Percentiles rank a stretch among this genome's conserved stretches.
Evolutionary conservation across 2,888 invertebrate species (phyloP).

Genomic region (Cabera pusaria): DNA sequence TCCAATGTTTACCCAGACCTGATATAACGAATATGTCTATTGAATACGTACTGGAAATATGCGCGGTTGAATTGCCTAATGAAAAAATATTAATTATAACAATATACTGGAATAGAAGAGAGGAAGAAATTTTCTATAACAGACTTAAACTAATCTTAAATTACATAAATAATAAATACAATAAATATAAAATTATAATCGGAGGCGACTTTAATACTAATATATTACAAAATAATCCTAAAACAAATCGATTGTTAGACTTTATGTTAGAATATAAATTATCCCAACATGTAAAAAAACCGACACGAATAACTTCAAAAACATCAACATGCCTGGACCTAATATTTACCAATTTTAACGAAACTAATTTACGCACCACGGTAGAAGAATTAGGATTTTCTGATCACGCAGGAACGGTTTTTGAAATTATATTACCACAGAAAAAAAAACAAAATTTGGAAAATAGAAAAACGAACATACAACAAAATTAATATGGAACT

Average conservation of each 20-base stretch:
- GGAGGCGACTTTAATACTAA: constrained; percentile 1
- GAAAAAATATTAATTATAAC: constrained; percentile 1
- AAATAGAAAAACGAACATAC: neutral
- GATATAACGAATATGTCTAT: constrained; percentile 2
- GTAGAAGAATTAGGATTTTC: neutral
- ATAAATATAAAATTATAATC: neutral
- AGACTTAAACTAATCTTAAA: neutral
- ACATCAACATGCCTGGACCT: no score
- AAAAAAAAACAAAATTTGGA: neutral
- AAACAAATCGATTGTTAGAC: neutral
- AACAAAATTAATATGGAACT: neutral
- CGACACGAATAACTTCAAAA: neutral
- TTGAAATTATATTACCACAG: neutral
- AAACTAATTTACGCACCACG: neutral
- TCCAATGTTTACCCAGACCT: neutral
- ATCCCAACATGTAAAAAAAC: neutral
- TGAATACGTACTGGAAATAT: constrained; percentile 3
- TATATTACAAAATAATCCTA: neutral
- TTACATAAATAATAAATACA: neutral
- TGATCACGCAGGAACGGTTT: neutral
- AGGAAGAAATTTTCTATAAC: constrained; percentile 1
- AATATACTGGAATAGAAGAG: constrained; percentile 3
- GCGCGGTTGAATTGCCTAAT: constrained; percentile 1
- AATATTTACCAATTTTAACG: neutral
- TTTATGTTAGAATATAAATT: neutral